Evolutionary conservation across 2,113 vertebrate genomes (phyloP).

Genomic region (Anser cygnoides): DNA sequence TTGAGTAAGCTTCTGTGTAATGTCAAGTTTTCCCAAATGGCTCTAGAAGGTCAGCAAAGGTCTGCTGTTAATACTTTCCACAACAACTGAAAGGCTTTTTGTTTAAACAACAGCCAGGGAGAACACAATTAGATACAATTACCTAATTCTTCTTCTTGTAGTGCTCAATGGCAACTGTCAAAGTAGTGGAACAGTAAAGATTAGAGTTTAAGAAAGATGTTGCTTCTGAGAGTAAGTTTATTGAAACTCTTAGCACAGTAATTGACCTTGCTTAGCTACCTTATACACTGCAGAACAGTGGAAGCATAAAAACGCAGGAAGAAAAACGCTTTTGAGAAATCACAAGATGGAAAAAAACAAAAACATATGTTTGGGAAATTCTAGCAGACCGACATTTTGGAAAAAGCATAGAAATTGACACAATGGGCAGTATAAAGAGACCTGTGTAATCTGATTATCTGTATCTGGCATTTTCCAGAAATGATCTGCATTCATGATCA

Average conservation of each 20-base stretch:
- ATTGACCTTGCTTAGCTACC: background rate
- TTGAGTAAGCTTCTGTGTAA: constrained; percentile 84
- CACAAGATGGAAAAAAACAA: background rate
- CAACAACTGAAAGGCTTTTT: constrained; percentile 63
- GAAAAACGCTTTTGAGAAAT: background rate
- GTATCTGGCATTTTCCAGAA: background rate
- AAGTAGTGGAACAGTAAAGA: constrained; percentile 23
- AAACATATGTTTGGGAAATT: background rate
- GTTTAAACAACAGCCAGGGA: constrained; percentile 60
- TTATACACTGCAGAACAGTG: background rate
- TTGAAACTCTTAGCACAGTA: background rate
- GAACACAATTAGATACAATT: constrained; percentile 47
- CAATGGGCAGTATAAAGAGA: background rate
- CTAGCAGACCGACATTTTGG: background rate
- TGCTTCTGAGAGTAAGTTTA: background rate
- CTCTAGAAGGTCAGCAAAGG: constrained; percentile 85
- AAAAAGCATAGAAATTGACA: background rate
- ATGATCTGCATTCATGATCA: background rate
- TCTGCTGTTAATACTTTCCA: constrained; percentile 78
- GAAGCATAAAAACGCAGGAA: background rate
- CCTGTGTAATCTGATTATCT: background rate
- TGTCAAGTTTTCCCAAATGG: constrained; percentile 80
- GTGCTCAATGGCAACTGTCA: background rate
- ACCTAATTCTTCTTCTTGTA: constrained; percentile 59
- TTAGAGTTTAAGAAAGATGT: background rate